Conservation (phyloP, 2,113 vertebrate species). For the Benthochromis sp. region DNA sequence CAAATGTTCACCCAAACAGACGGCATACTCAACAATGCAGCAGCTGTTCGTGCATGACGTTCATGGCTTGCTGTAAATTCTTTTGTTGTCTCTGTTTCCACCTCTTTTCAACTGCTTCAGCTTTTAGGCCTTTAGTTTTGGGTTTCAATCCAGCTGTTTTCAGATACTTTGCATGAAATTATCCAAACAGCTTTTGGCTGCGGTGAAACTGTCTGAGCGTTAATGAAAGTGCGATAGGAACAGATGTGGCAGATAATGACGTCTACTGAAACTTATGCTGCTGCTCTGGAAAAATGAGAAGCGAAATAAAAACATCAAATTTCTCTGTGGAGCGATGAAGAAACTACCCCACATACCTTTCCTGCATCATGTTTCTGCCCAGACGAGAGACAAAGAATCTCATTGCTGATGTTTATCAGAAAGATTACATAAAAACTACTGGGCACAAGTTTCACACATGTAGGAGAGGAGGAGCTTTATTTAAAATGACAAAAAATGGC, state of each 20-base stretch:
- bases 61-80: background rate
- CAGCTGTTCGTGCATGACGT: background rate
- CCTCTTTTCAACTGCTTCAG: background rate
- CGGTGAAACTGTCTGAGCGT: background rate
- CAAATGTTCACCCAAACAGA: background rate
- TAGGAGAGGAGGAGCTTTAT: background rate
- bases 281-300: background rate
- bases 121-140: background rate
- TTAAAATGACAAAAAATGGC: background rate
- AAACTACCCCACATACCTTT: background rate
- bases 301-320: background rate
- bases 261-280: background rate
- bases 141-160: background rate
- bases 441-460: background rate
- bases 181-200: background rate
- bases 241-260: background rate
- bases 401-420: background rate
- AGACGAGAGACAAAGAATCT: background rate
- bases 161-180: background rate
- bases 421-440: background rate
- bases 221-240: background rate
- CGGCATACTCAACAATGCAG: background rate
- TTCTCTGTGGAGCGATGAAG: background rate
- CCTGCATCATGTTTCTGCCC: background rate
- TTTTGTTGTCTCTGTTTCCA: background rate